Percentiles rank a stretch among this genome's conserved stretches.
Conservation (phyloP, 2,888 invertebrate genomes). For the Acanthosoma haemorrhoidale region DNA sequence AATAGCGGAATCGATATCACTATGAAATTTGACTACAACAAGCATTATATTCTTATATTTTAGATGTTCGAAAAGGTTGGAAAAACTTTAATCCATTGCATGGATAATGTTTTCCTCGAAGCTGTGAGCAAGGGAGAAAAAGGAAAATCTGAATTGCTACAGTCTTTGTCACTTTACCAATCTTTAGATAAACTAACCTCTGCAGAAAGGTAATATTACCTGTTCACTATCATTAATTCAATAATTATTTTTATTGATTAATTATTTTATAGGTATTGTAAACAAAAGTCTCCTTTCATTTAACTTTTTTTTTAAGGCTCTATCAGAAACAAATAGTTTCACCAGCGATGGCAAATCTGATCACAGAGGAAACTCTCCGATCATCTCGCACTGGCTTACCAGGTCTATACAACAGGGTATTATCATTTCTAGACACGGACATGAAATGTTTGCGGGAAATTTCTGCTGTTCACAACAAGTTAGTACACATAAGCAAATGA, state of each 20-base stretch:
- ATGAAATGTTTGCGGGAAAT: slow-evolving; percentile 51
- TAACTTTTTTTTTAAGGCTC: slow-evolving; percentile 45
- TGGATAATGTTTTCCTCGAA: slow-evolving; percentile 49
- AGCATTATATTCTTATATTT: slow-evolving; percentile 40
- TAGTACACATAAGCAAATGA: neutral
- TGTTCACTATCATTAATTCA: neutral
- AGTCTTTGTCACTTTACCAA: slow-evolving; percentile 31
- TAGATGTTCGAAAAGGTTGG: slow-evolving; percentile 46
- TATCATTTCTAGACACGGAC: slow-evolving; percentile 65
- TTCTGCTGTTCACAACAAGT: slow-evolving; percentile 46
- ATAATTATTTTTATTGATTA: neutral
- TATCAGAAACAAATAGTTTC: slow-evolving; percentile 59
- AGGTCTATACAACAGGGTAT: slow-evolving; percentile 65
- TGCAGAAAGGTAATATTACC: slow-evolving; percentile 31
- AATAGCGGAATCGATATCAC: too few relatives aligned
- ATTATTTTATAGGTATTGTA: too few relatives aligned
- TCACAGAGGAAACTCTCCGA: slow-evolving; percentile 61
- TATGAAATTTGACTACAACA: too few relatives aligned
- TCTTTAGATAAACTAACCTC: slow-evolving; percentile 31
- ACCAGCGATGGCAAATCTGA: slow-evolving; percentile 63
- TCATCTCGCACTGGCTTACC: slow-evolving; percentile 59
- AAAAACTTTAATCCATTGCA: slow-evolving; percentile 51
- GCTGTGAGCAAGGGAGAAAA: slow-evolving; percentile 46
- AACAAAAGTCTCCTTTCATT: too few relatives aligned
- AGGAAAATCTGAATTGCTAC: slow-evolving; percentile 26